Percentiles rank a stretch among this genome's conserved stretches.
Evolutionary conservation across 2,888 invertebrate species (phyloP).

Genomic region (Volucella zonaria): DNA sequence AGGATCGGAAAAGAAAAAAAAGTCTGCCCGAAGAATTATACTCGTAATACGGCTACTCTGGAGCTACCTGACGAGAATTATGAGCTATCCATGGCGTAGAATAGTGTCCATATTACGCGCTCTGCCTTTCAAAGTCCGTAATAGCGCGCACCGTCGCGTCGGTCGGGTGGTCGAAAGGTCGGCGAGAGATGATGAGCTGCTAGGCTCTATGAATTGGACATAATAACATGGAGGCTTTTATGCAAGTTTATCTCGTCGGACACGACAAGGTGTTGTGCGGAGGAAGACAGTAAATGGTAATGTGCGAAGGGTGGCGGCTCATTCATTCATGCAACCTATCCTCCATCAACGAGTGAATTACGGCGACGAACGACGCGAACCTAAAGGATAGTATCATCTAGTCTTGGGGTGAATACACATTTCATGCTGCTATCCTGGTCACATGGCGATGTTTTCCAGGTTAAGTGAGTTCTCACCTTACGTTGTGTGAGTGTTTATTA

Average conservation of each 20-base stretch:
- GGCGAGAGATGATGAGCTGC: slow-evolving; percentile 60
- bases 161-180: slow-evolving; percentile 20
- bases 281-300: neutral
- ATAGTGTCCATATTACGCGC: slow-evolving; percentile 42
- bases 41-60: slow-evolving; percentile 44
- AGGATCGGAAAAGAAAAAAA: slow-evolving; percentile 12
- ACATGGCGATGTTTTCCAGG: slow-evolving; percentile 41
- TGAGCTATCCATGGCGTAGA: slow-evolving; percentile 44
- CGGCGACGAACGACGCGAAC: slow-evolving; percentile 38
- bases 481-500: slow-evolving; percentile 10
- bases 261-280: neutral
- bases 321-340: slow-evolving; percentile 29
- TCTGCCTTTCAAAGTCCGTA: slow-evolving; percentile 28
- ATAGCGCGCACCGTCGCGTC: neutral
- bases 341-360: slow-evolving; percentile 47
- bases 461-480: slow-evolving; percentile 64
- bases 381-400: neutral
- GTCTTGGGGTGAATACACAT: slow-evolving; percentile 22
- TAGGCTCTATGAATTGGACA: slow-evolving; percentile 59
- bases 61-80: slow-evolving; percentile 54
- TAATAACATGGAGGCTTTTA: slow-evolving; percentile 57
- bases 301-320: neutral
- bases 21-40: slow-evolving; percentile 36
- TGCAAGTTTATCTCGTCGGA: slow-evolving; percentile 50
- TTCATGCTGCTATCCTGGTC: neutral